Conservation (phyloP, 2,888 invertebrate genomes). For the Strigamia transsilvanica region DNA sequence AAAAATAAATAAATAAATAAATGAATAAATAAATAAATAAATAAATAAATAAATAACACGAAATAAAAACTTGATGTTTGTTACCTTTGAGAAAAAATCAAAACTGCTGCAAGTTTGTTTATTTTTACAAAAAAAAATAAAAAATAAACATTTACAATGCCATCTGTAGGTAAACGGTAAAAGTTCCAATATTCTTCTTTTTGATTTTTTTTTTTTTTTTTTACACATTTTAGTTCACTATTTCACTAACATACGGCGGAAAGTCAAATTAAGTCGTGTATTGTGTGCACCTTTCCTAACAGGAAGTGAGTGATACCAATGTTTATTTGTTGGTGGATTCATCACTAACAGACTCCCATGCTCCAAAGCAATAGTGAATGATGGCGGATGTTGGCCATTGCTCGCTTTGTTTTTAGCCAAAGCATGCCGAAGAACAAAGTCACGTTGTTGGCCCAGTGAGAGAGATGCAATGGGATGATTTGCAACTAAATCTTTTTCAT, state of each 20-base stretch:
- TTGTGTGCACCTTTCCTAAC: constrained; percentile 68
- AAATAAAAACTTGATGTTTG: no score
- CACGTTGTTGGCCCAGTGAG: constrained; percentile 72
- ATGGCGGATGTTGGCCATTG: background rate
- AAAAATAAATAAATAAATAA: background rate
- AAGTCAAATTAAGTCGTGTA: constrained; percentile 74
- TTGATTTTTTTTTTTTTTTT: no score
- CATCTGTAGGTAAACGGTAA: background rate
- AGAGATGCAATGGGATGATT: constrained; percentile 74
- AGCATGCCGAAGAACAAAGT: constrained; percentile 73
- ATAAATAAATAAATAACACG: background rate
- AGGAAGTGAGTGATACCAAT: constrained; percentile 77
- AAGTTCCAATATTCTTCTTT: background rate
- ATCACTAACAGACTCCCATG: constrained; percentile 75
- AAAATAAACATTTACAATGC: background rate
- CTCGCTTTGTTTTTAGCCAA: constrained; percentile 67
- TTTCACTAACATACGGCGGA: constrained; percentile 63
- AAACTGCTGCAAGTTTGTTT: background rate
- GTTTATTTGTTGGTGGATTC: constrained; percentile 75
- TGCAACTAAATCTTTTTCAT: constrained; percentile 73
- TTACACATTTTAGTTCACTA: background rate
- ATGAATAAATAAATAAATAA: no score
- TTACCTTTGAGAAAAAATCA: background rate
- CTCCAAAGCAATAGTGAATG: constrained; percentile 64
- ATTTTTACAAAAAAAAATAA: background rate